These are phyloP conservation scores for Threskiornis aethiopicus DNA, from an alignment of 2,797 vertebrate species.

Conservation along the genomic window DNA sequence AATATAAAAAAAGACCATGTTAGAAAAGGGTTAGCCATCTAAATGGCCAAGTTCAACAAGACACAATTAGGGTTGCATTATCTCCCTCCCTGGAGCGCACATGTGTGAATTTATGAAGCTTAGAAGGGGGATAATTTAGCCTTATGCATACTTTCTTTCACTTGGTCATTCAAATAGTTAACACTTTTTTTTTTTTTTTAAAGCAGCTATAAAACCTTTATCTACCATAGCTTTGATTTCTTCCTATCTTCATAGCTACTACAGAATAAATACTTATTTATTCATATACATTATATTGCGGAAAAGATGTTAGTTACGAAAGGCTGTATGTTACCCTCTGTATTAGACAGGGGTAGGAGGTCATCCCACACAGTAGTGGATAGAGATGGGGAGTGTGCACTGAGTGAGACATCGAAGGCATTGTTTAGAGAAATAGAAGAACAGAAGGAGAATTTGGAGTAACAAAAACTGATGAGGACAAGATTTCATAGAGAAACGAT, in stretches of 20 bases:
- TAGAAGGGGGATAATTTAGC: neutral
- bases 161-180: neutral
- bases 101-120: neutral
- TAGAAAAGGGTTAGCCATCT: conserved; percentile 29
- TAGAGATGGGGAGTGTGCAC: neutral
- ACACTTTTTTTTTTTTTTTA: neutral
- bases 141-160: neutral
- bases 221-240: neutral
- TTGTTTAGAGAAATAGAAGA: neutral
- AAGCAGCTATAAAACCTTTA: neutral
- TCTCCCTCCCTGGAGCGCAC: neutral
- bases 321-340: neutral
- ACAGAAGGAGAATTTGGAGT: neutral
- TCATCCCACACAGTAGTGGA: neutral
- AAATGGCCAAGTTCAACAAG: conserved; percentile 20
- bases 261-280: neutral
- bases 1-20: neutral
- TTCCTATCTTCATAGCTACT: neutral
- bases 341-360: neutral
- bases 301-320: neutral
- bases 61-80: neutral
- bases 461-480: neutral
- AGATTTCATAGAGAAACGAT: neutral
- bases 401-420: neutral
- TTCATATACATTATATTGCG: neutral